Base-by-base conservation (phyloP, 2,113 vertebrate species). In the Nannospalax galili region DNA sequence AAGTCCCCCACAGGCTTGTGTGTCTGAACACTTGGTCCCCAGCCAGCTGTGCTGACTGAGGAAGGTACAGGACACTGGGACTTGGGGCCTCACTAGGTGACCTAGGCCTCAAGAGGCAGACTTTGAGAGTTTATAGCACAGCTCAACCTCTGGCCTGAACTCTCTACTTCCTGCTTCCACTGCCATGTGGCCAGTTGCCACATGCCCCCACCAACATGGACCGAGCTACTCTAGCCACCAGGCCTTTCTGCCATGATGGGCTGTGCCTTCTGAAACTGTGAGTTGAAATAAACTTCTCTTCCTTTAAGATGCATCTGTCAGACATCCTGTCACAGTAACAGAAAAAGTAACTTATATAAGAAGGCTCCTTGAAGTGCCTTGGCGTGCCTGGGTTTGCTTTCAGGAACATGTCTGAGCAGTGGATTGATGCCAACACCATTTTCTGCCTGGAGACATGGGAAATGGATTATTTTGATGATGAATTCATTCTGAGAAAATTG, bases 381-480 rank as follows among this genome's bases (percentile, higher is more conserved):
- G 73, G 3, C 73, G 45, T 12, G 73, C 9, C 1, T 1, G 24
- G 37, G 35, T 37, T 72, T 26, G 16, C 7, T 20, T n/a, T 37
- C n/a, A 73, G 37, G 19, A 73, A 73, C n/a, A 22, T 58, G 26
- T 40, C 37, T n/a, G n/a, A 82, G 58, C 2, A 0, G 5, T 40
- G 30, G 15, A n/a, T 10, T 5, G 73, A 40, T 3, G 42, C 26
- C 35, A 1, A 35, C 37, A 12, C 28, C 10, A 4, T 88, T 40
- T 64, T 28, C 91, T 26, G 16, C 22, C 3, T 1, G 2, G 40
- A 8, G 5, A 60, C 1, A 3, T 17, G 37, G n/a, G 64, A 80
- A 24, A 40, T 0, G 0, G 35, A 73, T 26, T 40, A 22, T 20
- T 5, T 11, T 42, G 35, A 4, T 0, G 28, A 1, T 16, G 30